Percentiles rank a stretch among this genome's conserved stretches.
Conservation (phyloP, 2,888 invertebrate species). For the Eubasilissa splendida region DNA sequence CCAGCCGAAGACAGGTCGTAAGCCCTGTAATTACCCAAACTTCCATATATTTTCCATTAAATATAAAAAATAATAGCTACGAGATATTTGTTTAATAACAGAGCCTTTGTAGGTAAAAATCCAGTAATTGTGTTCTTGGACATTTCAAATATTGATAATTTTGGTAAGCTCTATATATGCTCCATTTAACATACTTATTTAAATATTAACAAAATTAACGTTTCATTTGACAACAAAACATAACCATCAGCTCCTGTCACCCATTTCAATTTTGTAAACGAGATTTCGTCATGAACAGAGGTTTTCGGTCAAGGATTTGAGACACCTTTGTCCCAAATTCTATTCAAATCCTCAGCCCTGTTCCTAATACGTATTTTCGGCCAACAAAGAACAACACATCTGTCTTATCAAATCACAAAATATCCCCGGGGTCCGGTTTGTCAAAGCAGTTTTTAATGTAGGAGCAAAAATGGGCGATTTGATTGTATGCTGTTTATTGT, state of each 20-base stretch:
- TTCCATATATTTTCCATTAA: too few relatives aligned
- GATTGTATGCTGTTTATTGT: too few relatives aligned
- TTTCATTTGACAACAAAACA: neutral
- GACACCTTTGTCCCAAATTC: constrained; percentile 24
- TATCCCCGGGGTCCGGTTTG: neutral
- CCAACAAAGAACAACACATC: constrained; percentile 8
- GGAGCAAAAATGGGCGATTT: too few relatives aligned
- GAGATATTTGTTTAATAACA: too few relatives aligned
- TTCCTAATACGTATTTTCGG: neutral
- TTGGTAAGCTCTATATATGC: too few relatives aligned
- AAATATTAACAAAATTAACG: neutral
- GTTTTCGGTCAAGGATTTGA: constrained; percentile 23
- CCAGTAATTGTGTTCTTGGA: too few relatives aligned
- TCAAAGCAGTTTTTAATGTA: neutral
- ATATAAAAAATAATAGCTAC: too few relatives aligned
- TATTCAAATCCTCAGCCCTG: constrained; percentile 12
- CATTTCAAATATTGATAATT: too few relatives aligned
- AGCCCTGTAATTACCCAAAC: too few relatives aligned
- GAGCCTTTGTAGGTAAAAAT: too few relatives aligned
- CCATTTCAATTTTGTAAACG: neutral
- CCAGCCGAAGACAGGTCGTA: too few relatives aligned
- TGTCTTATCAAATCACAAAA: constrained; percentile 12
- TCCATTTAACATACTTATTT: too few relatives aligned
- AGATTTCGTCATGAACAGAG: constrained; percentile 12
- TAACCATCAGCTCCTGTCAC: neutral